Evolutionary conservation across 2,888 invertebrate species (phyloP).

Genomic region (Noctua janthe): DNA sequence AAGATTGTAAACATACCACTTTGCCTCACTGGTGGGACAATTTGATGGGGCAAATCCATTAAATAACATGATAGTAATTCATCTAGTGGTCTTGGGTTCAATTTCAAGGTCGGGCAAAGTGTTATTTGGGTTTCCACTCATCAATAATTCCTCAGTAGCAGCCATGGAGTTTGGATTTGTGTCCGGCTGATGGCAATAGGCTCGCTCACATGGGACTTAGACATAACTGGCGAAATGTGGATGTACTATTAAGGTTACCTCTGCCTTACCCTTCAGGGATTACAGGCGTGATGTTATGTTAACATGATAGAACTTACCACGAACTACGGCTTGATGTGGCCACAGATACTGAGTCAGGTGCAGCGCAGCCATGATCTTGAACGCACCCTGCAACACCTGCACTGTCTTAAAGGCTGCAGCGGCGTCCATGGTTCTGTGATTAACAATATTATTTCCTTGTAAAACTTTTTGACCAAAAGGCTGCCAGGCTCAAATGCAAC

Average conservation of each 20-base stretch:
- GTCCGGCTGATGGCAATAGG: background rate
- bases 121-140: too few species aligned
- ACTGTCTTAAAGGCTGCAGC: constrained; percentile 39
- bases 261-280: background rate
- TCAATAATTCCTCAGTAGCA: background rate
- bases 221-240: background rate
- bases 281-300: background rate
- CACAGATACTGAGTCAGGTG: constrained; percentile 54
- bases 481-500: background rate
- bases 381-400: constrained; percentile 46
- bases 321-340: constrained; percentile 50
- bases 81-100: background rate
- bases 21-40: background rate
- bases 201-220: background rate
- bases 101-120: background rate
- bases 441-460: background rate
- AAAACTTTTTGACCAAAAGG: background rate
- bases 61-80: background rate
- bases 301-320: constrained; percentile 34
- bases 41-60: background rate
- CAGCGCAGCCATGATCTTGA: constrained; percentile 40
- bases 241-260: background rate
- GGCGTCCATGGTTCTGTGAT: constrained; percentile 47
- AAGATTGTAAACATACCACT: background rate
- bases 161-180: background rate